These are phyloP conservation scores for Tyto alba DNA, from an alignment of 2,113 vertebrate species.

Conservation along the genomic window DNA sequence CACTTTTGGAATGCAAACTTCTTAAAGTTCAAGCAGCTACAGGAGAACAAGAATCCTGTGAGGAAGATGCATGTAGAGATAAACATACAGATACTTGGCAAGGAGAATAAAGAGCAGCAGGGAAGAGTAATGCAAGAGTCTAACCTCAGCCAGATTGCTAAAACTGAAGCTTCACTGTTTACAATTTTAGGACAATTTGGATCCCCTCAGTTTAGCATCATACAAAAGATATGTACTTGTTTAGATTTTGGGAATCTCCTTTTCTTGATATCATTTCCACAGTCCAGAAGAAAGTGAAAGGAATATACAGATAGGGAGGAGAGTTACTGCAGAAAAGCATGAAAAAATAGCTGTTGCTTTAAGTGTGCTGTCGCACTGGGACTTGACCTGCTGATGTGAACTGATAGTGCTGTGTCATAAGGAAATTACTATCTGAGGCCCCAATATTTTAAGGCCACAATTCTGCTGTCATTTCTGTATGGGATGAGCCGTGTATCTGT, in stretches of 20 bases:
- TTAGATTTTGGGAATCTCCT: neutral
- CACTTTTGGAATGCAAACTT: neutral
- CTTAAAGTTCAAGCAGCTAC: neutral
- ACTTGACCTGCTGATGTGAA: neutral
- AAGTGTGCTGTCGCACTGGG: neutral
- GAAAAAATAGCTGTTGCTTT: neutral
- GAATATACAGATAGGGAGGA: neutral
- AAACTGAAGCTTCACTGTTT: neutral
- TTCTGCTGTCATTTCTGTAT: slow-evolving; percentile 14
- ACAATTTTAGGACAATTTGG: neutral
- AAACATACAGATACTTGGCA: neutral
- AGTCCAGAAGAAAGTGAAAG: neutral
- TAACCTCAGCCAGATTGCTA: neutral
- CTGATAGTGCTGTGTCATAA: neutral
- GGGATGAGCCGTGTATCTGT: neutral
- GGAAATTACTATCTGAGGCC: neutral
- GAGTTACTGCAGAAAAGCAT: neutral
- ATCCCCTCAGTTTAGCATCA: neutral
- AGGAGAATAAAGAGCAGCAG: neutral
- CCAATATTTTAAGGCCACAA: neutral
- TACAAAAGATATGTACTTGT: neutral
- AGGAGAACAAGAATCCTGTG: neutral
- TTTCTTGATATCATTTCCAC: neutral
- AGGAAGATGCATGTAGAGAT: neutral
- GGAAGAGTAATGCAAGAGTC: neutral